Conservation (phyloP, 2,888 invertebrate species). For the Melieria omissa region DNA sequence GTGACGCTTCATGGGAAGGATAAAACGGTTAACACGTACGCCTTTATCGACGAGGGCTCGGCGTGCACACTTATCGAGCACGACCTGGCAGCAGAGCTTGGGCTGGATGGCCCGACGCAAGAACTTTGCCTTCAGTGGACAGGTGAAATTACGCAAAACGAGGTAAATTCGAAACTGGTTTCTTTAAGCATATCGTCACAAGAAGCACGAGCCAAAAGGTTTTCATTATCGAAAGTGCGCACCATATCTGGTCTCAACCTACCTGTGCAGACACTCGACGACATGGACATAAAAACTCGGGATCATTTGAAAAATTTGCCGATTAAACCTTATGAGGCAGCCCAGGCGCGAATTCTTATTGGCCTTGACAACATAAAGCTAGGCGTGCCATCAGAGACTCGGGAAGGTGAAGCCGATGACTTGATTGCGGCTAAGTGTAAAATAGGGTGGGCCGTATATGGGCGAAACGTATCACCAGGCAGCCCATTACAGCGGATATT, state of each 20-base stretch:
- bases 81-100: conserved; percentile 30
- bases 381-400: conserved; percentile 18
- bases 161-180: no score
- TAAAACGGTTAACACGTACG: conserved; percentile 36
- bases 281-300: conserved; percentile 9
- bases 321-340: conserved; percentile 28
- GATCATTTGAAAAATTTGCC: conserved; percentile 22
- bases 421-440: no score
- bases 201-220: no score
- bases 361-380: conserved; percentile 31
- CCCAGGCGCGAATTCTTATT: conserved; percentile 30
- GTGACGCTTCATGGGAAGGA: conserved; percentile 26
- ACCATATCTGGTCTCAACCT: conserved; percentile 33
- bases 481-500: no score
- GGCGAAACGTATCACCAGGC: no score
- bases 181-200: no score
- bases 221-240: no score
- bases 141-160: no score
- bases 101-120: no score
- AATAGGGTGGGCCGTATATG: no score
- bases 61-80: conserved; percentile 39
- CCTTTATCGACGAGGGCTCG: conserved; percentile 41
- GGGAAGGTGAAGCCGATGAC: no score
- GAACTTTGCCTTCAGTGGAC: no score
- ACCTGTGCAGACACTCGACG: conserved; percentile 27